phyloP scores from a whole-genome alignment of 30 jellyfish, hydroid and myxozoan species.

The Cassiopea xamachana region DNA sequence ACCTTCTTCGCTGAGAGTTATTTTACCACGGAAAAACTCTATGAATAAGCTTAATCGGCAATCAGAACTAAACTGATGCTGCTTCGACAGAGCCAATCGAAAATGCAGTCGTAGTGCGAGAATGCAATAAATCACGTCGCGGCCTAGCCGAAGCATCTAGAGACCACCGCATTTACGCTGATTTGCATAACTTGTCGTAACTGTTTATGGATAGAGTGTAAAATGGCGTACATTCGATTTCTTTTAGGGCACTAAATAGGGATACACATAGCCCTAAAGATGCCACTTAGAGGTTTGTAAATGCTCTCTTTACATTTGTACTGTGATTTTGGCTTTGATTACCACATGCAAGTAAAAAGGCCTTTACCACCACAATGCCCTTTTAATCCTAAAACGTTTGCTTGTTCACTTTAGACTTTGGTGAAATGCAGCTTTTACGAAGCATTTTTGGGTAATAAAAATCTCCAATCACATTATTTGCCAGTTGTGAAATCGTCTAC shows the following conservation, averaged over 20 bases:
- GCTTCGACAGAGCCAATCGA: background rate
- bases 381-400: background rate
- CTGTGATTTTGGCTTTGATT: background rate
- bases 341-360: background rate
- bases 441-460: too few relatives aligned
- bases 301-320: background rate
- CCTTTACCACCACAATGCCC: background rate
- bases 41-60: background rate
- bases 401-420: background rate
- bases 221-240: background rate
- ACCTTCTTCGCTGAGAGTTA: background rate
- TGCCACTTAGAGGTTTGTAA: conserved; percentile 75
- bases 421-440: too few relatives aligned
- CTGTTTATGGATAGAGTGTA: background rate
- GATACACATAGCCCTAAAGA: conserved; percentile 61
- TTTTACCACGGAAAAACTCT: background rate
- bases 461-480: too few relatives aligned
- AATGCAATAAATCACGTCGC: conserved; percentile 17
- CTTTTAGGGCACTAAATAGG: conserved; percentile 67
- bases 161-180: conserved; percentile 14
- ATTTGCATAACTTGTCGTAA: background rate
- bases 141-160: conserved; percentile 7
- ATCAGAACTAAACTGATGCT: background rate
- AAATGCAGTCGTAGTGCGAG: background rate
- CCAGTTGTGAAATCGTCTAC: too few relatives aligned